Percentiles rank a stretch among this genome's conserved stretches.
These are phyloP conservation scores for Tauraco erythrolophus DNA, from an alignment of 2,113 vertebrate species.

Conservation along the genomic window DNA sequence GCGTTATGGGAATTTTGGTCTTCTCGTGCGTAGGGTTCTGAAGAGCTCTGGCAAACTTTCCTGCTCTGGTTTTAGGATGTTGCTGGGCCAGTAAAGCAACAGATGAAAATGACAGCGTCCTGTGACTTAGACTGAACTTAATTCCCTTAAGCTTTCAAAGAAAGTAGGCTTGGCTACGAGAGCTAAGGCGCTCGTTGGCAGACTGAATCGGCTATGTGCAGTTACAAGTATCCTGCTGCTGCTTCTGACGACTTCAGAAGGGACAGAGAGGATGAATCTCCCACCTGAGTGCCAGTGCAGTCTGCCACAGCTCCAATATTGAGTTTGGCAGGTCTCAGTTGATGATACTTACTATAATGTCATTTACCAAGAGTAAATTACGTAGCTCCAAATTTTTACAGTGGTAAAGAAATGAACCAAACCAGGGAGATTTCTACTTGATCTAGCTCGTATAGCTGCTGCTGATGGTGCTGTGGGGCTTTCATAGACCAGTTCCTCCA, in stretches of 20 bases:
- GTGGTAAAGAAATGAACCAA: not conserved
- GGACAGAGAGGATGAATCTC: not conserved
- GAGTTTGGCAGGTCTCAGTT: not conserved
- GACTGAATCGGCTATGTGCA: not conserved
- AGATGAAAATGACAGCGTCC: not conserved
- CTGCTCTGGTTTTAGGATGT: not conserved
- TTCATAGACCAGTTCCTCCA: not conserved
- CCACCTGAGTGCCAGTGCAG: not conserved
- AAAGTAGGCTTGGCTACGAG: not conserved
- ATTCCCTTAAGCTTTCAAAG: not conserved
- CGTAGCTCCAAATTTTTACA: not conserved
- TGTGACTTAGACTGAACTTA: not conserved
- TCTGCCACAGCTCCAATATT: not conserved
- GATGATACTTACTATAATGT: not conserved
- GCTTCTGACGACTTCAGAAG: not conserved
- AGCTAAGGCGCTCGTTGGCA: not conserved
- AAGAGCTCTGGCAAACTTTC: not conserved
- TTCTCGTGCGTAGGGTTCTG: not conserved
- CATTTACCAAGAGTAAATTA: not conserved
- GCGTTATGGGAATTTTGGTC: not conserved
- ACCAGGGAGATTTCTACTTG: not conserved
- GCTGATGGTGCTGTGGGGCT: not conserved
- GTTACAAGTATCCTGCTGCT: not conserved
- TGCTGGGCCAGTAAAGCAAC: not conserved
- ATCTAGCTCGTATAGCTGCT: not conserved